Base-by-base conservation (phyloP, 2,888 invertebrate species). In the Fragum fragum region DNA sequence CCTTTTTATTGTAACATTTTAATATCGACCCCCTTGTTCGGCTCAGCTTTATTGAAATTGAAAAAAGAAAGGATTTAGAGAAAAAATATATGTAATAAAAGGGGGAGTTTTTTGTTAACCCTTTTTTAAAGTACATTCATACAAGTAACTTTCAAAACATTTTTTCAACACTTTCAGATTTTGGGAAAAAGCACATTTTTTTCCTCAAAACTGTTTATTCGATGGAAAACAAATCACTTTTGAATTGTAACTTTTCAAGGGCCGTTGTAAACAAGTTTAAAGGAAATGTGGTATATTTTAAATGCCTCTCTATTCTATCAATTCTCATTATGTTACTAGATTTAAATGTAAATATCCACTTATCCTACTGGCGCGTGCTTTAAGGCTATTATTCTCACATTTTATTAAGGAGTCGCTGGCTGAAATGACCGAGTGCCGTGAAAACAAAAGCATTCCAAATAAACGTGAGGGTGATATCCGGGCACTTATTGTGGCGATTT, bases 401-500 rank as follows among this genome's bases (percentile, higher is more conserved):
- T 66, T 9, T 42, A 66, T 66, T 66, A 42, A 42, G 66, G 29
- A 42, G 23, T 5, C 66, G 14, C 28, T 66, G 5, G 23, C 7
- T 29, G 66, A 66, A 42, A 66, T 66, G 66, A 39, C 66, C 66
- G 32, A 42, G 42, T 23, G 21, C 66, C 66, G 70, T 32, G 70
- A 70, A 53, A 70, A 70, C 70, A 70, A 70, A 70, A 36, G 52
- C 70, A 42, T 72, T 73, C 59, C 42, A 28, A 57, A 73, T 73
- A 42, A 66, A 66, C 59, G 59, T 73, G 36, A 18, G 26, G 23
- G 59, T 61, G 36, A 73, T 59, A 32, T 73, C 57, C 47, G 61
- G 73, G 57, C 73, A 73, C 73, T 73, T 57, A 61, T 73, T 57
- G 73, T 73, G 73, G 59, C 73, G 59, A 73, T 73, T 73, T 61